These are phyloP conservation scores for Cynodonichthys magdalenae DNA, from an alignment of 2,797 vertebrate species.

Conservation along the genomic window DNA sequence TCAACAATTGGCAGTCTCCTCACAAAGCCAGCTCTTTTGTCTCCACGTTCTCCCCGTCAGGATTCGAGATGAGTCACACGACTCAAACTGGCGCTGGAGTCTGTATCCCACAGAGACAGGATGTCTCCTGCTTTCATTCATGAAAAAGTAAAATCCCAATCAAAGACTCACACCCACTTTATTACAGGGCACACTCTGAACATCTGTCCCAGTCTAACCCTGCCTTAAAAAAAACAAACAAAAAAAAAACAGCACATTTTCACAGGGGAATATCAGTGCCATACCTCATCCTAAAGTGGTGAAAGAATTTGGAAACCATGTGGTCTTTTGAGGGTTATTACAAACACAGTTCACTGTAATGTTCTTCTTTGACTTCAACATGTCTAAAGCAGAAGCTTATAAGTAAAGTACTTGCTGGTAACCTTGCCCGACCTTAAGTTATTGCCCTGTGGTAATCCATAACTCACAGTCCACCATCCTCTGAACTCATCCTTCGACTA, in stretches of 20 bases:
- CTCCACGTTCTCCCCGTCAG: slow-evolving; percentile 53
- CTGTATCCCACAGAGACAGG: slow-evolving; percentile 52
- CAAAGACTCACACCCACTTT: slow-evolving; percentile 39
- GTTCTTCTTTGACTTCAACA: too few species aligned
- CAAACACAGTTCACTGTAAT: background rate
- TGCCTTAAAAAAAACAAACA: background rate
- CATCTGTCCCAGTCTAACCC: slow-evolving; percentile 35
- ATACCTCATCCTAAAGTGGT: slow-evolving; percentile 21
- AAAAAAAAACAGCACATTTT: slow-evolving; percentile 34
- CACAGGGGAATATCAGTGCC: slow-evolving; percentile 20
- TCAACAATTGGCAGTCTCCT: slow-evolving; percentile 48
- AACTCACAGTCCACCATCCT: background rate
- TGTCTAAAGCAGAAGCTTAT: too few species aligned
- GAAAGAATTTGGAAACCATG: slow-evolving; percentile 15
- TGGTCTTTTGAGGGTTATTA: slow-evolving; percentile 1
- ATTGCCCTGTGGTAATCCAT: background rate
- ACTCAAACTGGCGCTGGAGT: slow-evolving; percentile 68
- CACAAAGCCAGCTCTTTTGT: slow-evolving; percentile 53
- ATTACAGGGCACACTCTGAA: slow-evolving; percentile 45
- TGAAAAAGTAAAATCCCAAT: slow-evolving; percentile 60
- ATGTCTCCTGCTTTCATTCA: slow-evolving; percentile 72
- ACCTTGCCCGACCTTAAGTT: background rate
- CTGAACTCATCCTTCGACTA: too few species aligned
- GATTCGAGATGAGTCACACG: slow-evolving; percentile 69
- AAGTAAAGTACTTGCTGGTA: background rate